Evolutionary conservation across 2,888 invertebrate genomes (phyloP), one percentile per base, ranked within the genome.

Genomic region (Andrena haemorrhoa): DNA sequence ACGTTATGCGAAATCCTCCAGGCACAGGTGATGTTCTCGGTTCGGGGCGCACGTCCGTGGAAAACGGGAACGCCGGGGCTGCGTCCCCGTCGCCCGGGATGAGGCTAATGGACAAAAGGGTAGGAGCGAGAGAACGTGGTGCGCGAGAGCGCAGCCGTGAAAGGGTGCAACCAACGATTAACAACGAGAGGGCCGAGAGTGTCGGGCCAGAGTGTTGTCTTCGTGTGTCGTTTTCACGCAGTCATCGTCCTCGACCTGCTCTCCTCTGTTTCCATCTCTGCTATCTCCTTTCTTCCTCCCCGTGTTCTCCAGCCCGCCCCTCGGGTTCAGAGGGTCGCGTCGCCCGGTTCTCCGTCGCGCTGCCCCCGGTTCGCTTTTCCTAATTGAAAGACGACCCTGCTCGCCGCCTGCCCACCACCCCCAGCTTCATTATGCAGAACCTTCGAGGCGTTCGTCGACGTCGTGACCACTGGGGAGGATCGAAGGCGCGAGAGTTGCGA

Each of bases 121-220:
- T 85, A 88, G 86, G 83, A 85, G 83, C 86, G 90, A 89, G 90
- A 88, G 90, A 90, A 88, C 88, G 84, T 71, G 79, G 70, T 79
- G 82, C 74, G 72, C 66, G 66, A 82, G 81, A 82, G 79, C 84
- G 82, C 72, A 80, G 84, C 84, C 83, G 79, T 90, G 92, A 92
- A 91, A 91, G 89, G 90, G 91, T 91, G 91, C 91, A 92, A 89
- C 91, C 89, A 91, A 91, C 91, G 91, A 91, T 91, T 91, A 91
- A 91, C 91, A 90, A 90, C 89, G 90, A 87, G 86, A 83, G 84
- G 72, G 86, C 82, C 88, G 89, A 89, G 90, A 90, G 89, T 89
- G 91, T 91, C 89, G 85, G 56, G 83, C 88, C 84, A 83, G 89
- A 88, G 89, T 86, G 88, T 90, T 89, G 90, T 90, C 90, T 91